These are phyloP conservation scores for Aradophagus sp. DNA, from an alignment of 1,140 invertebrate genomes.

Conservation along the genomic window DNA sequence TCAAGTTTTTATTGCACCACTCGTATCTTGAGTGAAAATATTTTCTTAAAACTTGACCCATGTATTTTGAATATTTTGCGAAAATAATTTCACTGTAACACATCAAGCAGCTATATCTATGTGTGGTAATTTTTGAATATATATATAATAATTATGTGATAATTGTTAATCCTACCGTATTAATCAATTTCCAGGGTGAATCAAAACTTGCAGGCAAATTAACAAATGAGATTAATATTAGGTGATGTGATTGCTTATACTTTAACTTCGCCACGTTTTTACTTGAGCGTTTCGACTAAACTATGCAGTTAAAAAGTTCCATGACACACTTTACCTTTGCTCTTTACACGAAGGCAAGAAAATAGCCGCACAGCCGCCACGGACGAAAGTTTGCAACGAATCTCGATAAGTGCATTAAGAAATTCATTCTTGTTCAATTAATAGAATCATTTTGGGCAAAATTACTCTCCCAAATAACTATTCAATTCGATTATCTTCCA, in stretches of 20 bases:
- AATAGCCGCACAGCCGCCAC: background rate
- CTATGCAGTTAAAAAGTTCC: conserved; percentile 42
- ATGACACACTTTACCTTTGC: conserved; percentile 43
- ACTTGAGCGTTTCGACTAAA: conserved; percentile 24
- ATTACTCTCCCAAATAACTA: conserved; percentile 38
- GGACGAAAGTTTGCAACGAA: conserved; percentile 39
- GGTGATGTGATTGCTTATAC: conserved; percentile 11
- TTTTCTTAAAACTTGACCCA: too few species aligned
- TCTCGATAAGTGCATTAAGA: conserved; percentile 54
- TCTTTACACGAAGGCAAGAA: conserved; percentile 25
- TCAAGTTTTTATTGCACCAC: too few species aligned
- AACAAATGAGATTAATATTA: conserved; percentile 11
- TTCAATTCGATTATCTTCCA: conserved; percentile 29
- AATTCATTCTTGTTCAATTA: conserved; percentile 49
- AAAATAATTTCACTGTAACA: too few species aligned
- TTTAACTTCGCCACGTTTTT: conserved; percentile 23
- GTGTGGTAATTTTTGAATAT: too few species aligned
- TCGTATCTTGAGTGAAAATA: too few species aligned
- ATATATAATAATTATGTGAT: too few species aligned
- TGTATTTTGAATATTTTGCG: too few species aligned
- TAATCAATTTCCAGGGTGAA: too few species aligned
- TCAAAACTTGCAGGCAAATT: background rate
- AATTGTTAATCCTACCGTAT: too few species aligned
- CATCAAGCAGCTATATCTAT: too few species aligned
- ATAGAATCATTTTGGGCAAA: conserved; percentile 28